Percentiles rank a stretch among this genome's conserved stretches.
Evolutionary conservation across 1,140 invertebrate genomes (phyloP).

Genomic region (Cotesia vestalis): DNA sequence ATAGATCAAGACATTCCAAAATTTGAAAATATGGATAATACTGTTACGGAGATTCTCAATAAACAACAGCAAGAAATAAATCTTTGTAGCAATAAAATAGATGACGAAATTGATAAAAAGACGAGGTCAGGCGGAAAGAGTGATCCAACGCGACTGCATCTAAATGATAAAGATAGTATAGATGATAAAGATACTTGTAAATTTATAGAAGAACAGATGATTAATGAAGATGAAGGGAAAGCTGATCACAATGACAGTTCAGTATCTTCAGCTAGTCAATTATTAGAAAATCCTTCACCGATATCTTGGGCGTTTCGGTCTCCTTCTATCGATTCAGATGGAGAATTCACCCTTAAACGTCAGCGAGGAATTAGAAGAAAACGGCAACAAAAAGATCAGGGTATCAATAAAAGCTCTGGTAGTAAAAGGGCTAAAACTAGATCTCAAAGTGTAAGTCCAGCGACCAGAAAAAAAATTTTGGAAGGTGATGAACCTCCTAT

Average conservation of each 20-base stretch:
- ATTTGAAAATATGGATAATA: conserved; percentile 60
- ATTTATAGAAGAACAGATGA: conserved; percentile 21
- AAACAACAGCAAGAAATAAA: conserved; percentile 52
- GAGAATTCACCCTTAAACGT: conserved; percentile 61
- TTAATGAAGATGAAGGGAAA: conserved; percentile 31
- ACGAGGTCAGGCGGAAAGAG: conserved; percentile 43
- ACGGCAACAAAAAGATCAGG: conserved; percentile 51
- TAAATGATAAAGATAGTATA: background rate
- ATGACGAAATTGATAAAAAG: conserved; percentile 56
- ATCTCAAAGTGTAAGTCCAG: conserved; percentile 49
- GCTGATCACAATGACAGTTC: conserved; percentile 59
- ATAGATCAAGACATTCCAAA: conserved; percentile 58
- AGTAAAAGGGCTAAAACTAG: conserved; percentile 51
- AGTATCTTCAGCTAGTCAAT: conserved; percentile 61
- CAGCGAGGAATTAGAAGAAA: conserved; percentile 63
- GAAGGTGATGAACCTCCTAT: conserved; percentile 33
- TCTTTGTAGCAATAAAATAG: conserved; percentile 50
- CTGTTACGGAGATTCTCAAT: conserved; percentile 55
- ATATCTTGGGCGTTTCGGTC: conserved; percentile 61
- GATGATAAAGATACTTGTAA: conserved; percentile 21
- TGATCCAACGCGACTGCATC: background rate
- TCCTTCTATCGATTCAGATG: conserved; percentile 55
- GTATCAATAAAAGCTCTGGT: conserved; percentile 42
- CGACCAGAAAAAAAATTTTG: conserved; percentile 36
- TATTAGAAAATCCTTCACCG: conserved; percentile 61